phyloP scores from a whole-genome alignment of 2,888 invertebrate species.

The Hemistola chrysoprasaria region DNA sequence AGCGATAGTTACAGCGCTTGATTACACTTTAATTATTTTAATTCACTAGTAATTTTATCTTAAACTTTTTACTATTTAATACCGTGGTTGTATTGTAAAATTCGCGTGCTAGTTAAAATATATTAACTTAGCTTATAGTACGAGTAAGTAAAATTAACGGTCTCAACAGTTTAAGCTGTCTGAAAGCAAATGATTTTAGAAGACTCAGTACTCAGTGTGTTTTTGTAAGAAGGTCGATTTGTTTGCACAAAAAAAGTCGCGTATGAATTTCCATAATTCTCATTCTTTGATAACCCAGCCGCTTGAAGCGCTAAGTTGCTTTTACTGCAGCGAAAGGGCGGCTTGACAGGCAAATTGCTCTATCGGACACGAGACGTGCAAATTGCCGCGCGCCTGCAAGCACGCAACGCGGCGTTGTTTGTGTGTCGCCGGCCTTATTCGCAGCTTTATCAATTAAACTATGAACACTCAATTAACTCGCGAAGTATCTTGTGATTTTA shows the following conservation, averaged over 20 bases:
- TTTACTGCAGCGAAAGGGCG: conserved; percentile 43
- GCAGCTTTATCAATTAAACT: conserved; percentile 16
- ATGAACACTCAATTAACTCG: conserved; percentile 11
- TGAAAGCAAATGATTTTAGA: too few species aligned
- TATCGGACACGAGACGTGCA: conserved; percentile 65
- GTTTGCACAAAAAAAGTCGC: background rate
- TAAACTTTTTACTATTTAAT: too few species aligned
- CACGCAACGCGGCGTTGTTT: conserved; percentile 24
- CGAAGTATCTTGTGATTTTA: background rate
- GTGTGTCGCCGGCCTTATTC: conserved; percentile 25
- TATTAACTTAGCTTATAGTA: too few species aligned
- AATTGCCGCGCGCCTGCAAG: conserved; percentile 60
- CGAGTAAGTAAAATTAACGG: too few species aligned
- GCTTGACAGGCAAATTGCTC: conserved; percentile 72
- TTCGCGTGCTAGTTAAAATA: too few species aligned
- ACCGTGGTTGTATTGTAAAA: too few species aligned
- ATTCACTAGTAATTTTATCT: too few species aligned
- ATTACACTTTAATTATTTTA: conserved; percentile 24
- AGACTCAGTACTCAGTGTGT: too few species aligned
- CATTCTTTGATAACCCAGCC: conserved; percentile 20
- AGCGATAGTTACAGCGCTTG: conserved; percentile 5
- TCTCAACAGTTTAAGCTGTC: too few species aligned
- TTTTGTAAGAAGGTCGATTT: too few species aligned
- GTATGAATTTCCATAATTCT: conserved; percentile 1
- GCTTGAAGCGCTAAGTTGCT: conserved; percentile 30